A percentile compares a stretch with the other conserved stretches of the same genome.
phyloP scores from a whole-genome alignment of 2,888 invertebrate genomes.

The Pelosia muscerda region DNA sequence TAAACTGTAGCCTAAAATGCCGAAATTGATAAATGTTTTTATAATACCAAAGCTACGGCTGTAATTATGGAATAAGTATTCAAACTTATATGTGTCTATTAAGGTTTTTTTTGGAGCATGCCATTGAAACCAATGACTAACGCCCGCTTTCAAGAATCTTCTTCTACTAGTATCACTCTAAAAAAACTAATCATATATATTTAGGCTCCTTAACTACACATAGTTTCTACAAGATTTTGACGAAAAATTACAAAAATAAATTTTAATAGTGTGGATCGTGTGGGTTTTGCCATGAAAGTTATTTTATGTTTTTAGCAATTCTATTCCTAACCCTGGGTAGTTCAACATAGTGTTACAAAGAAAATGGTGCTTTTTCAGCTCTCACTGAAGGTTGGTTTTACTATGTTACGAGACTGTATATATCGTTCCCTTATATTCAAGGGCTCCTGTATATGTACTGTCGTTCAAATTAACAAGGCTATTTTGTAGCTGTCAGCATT shows the following conservation, averaged over 20 bases:
- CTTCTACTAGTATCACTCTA: no score
- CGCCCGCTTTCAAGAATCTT: no score
- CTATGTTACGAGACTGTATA: background rate
- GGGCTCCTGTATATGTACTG: constrained; percentile 17
- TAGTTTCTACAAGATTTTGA: background rate
- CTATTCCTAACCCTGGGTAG: constrained; percentile 11
- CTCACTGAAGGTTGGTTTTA: constrained; percentile 22
- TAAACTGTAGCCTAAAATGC: no score
- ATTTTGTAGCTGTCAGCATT: constrained; percentile 24
- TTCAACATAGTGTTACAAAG: background rate
- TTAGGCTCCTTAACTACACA: background rate
- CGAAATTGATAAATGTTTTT: no score
- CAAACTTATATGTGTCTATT: no score
- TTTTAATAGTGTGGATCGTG: constrained; percentile 28
- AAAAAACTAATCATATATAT: no score
- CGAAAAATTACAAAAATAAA: constrained; percentile 12
- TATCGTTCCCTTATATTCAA: constrained; percentile 26
- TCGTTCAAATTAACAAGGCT: constrained; percentile 41
- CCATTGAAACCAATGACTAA: no score
- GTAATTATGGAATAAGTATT: background rate
- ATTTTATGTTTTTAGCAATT: constrained; percentile 27
- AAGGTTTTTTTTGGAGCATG: no score
- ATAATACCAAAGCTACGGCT: background rate
- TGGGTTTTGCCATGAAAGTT: constrained; percentile 21
- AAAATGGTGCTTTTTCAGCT: constrained; percentile 8